Evolutionary conservation across 2,113 vertebrate species (phyloP).

Genomic region (Ailuropoda melanoleuca): DNA sequence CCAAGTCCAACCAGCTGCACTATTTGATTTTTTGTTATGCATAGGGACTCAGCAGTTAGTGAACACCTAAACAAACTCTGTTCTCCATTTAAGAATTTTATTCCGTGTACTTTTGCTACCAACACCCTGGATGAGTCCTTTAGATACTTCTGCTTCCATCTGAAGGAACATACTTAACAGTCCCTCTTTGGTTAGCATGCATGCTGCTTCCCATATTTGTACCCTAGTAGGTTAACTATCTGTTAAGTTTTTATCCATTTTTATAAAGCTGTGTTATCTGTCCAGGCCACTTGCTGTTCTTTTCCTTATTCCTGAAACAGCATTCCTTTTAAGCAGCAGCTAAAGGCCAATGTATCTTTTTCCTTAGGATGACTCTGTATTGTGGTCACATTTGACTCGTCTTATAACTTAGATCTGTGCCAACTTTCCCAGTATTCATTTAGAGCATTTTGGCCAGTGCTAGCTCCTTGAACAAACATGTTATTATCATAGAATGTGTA

Average conservation of each 20-base stretch:
- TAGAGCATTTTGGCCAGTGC: not conserved
- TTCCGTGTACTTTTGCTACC: not conserved
- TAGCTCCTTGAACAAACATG: not conserved
- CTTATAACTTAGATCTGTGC: not conserved
- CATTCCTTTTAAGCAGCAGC: not conserved
- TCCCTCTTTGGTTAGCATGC: not conserved
- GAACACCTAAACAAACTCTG: not conserved
- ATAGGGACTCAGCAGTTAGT: not conserved
- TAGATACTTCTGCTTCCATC: not conserved
- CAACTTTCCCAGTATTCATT: not conserved
- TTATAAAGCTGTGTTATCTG: not conserved
- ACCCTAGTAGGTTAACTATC: not conserved
- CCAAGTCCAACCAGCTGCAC: not conserved
- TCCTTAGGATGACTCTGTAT: not conserved
- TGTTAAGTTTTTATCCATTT: not conserved
- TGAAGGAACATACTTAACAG: not conserved
- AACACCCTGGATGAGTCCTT: not conserved
- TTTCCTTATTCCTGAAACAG: not conserved
- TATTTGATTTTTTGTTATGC: not conserved
- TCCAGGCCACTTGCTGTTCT: not conserved
- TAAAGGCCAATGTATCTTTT: not conserved
- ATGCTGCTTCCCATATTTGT: not conserved
- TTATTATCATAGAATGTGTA: not conserved
- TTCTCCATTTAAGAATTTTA: not conserved
- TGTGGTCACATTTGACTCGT: not conserved